A percentile compares a stretch with the other conserved stretches of the same genome.
Conservation (phyloP, 2,797 vertebrate species). For the Mormyrus hasselquistii region DNA sequence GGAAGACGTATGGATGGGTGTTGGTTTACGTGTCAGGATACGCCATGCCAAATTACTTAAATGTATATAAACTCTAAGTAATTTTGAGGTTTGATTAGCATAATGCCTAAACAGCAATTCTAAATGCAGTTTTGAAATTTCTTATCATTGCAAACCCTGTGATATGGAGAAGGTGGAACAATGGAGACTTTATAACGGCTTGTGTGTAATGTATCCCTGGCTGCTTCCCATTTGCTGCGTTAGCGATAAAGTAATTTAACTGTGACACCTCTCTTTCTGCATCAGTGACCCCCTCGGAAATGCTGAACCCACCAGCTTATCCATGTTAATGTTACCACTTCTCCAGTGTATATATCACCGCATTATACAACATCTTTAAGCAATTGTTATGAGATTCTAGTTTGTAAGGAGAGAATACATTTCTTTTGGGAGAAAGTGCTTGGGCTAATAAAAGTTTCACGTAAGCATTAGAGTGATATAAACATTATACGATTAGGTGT, state of each 20-base stretch:
- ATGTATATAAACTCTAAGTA: neutral
- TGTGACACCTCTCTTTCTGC: neutral
- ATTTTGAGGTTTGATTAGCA: neutral
- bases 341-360: neutral
- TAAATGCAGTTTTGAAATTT: neutral
- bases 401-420: neutral
- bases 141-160: neutral
- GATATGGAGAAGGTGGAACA: neutral
- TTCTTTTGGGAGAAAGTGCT: neutral
- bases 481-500: neutral
- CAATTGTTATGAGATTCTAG: neutral
- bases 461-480: neutral
- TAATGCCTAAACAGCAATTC: neutral
- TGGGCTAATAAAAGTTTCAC: conserved; percentile 1
- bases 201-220: neutral
- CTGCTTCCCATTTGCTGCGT: neutral
- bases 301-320: neutral
- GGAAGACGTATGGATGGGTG: neutral
- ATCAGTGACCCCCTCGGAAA: neutral
- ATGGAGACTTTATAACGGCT: neutral
- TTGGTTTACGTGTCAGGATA: neutral
- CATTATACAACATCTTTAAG: neutral
- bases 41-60: neutral
- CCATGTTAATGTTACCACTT: neutral
- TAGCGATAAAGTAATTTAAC: neutral